Evolutionary conservation across 2,888 invertebrate genomes (phyloP).

Genomic region (Plebejus anna): DNA sequence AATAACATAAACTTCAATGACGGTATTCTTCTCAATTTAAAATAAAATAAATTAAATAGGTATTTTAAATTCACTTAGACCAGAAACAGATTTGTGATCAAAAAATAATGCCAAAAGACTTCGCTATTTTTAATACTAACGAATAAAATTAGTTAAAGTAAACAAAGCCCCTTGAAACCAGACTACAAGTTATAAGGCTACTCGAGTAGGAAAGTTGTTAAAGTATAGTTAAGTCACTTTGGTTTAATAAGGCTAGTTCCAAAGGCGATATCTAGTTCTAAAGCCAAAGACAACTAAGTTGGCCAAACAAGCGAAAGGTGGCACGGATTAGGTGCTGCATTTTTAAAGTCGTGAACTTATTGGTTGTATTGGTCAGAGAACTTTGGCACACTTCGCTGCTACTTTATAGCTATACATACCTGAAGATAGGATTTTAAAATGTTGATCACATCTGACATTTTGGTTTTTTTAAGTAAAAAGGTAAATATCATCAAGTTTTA

Average conservation of each 20-base stretch:
- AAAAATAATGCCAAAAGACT: not conserved
- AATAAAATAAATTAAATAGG: not conserved
- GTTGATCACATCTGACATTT: too few relatives aligned
- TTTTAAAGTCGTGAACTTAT: not conserved
- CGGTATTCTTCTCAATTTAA: not conserved
- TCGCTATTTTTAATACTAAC: not conserved
- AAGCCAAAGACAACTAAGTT: conserved; percentile 12
- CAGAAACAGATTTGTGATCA: not conserved
- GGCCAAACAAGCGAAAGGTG: conserved; percentile 15
- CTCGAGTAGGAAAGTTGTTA: conserved; percentile 16
- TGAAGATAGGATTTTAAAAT: too few relatives aligned
- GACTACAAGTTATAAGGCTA: conserved; percentile 19
- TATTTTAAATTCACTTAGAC: too few relatives aligned
- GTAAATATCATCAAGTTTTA: too few relatives aligned
- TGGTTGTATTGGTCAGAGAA: conserved; percentile 3
- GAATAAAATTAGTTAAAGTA: not conserved
- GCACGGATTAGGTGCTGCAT: conserved; percentile 3
- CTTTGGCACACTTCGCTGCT: not conserved
- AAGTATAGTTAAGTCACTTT: conserved; percentile 28
- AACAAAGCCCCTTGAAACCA: not conserved
- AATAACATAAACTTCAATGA: too few relatives aligned
- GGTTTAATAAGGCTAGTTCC: conserved; percentile 26
- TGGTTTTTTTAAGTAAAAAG: too few relatives aligned
- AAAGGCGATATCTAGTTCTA: conserved; percentile 21
- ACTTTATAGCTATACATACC: not conserved